Evolutionary conservation across 2,888 invertebrate genomes (phyloP), one percentile per base, ranked within the genome.

Genomic region (Deilephila elpenor): DNA sequence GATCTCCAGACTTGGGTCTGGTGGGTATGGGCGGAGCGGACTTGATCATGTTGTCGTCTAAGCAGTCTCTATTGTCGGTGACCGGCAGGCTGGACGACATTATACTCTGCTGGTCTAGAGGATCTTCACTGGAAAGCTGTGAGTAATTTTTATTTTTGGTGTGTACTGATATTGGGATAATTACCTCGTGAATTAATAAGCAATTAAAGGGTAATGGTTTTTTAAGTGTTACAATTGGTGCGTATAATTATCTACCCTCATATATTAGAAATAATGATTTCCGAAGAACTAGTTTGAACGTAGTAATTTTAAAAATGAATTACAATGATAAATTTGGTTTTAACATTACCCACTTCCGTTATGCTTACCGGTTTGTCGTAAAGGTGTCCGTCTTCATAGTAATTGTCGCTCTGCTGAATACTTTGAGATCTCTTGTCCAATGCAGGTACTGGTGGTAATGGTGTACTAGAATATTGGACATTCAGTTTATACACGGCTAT

Each of bases 361-460:
- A 75, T 73, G 87, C 92, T 90, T 89, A 96, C 96, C 86, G 97
- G 97, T 87, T 96, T 96, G 77, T 97, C 97, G 86, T 97, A 97
- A 32, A 97, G 96, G 90, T 96, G 96, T 76, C 96, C 96, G 56
- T 95, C 95, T 82, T 96, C 97, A 62, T 95, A 95, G 74, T 89
- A 95, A 86, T 84, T 93, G 80, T 89, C 95, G 84, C 77, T 86
- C 84, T 93, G 92, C 90, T 96, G 88, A 83, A 95, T 89, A 81
- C 95, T 92, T 86, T 94, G 94, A 86, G 96, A 89, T 92, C 96
- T 88, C 78, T 96, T 96, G 76, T 97, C 96, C 79, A 97, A 95
- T 17, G 90, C 88, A n/a, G 97, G 97, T 56, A 98, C 95, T 0
- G 97, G 97, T 3, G 98, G 98, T 77, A 98, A 86, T 0, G 98